Evolutionary conservation across 2,797 vertebrate species (phyloP), one percentile per base, ranked within the genome.

Genomic region (Euthynnus affinis): DNA sequence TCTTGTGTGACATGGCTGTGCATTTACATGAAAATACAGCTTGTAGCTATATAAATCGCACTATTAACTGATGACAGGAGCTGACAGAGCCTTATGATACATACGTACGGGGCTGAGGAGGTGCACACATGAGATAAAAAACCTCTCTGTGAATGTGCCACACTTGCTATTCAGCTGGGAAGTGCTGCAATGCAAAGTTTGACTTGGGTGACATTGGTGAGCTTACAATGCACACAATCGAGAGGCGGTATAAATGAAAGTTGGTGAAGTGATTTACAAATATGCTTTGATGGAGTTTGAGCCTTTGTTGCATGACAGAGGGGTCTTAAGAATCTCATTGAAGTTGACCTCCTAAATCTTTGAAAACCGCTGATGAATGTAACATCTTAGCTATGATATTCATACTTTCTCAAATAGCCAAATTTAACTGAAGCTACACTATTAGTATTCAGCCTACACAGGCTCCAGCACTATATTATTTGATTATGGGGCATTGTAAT

Each of bases 11-110:
- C 92, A 87, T 42, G 83, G 72, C 70, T 81, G 86, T 63, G 82
- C 86, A 84, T 92, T 92, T 90, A 88, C 89, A 92, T 84, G 91
- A 88, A 91, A 88, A 89, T 90, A 62, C 73, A 42, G 80, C 88
- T 83, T 68, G 89, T 81, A 80, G 88, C 84, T 57, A 55, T 87
- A 92, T 92, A 89, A 91, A 92, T 94, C 76, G 81, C 61, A n/a
- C 86, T 86, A 91, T 94, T 93, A 93, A 75, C 76, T 48, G 65
- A 23, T 60, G 84, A 91, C 91, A 82, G 84, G 81, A 71, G 87
- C 84, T 48, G 64, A 86, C 86, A 78, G 81, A 87, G 88, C 88
- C 77, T 84, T 48, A 59, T 81, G 86, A 90, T 76, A 62, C 70
- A 80, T 57, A 64, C 53, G 8, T 27, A 27, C 1, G 0, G 40